phyloP scores from a whole-genome alignment of 2,888 invertebrate species.

The Drosophila austrosaltans region DNA sequence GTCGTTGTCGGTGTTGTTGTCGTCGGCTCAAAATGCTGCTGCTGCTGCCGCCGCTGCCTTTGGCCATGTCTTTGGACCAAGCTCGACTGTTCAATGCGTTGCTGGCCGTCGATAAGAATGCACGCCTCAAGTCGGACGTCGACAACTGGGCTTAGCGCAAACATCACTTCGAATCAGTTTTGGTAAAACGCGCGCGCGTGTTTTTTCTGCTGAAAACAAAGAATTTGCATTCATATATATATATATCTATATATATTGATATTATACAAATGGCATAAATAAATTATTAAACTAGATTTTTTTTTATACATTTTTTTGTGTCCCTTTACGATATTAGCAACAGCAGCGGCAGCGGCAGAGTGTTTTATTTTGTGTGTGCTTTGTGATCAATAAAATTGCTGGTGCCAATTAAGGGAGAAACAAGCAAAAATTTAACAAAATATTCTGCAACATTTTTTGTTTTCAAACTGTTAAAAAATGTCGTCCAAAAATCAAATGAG shows the following conservation, averaged over 20 bases:
- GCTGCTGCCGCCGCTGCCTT: slow-evolving; percentile 36
- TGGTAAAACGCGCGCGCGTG: slow-evolving; percentile 59
- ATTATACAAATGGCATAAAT: too few relatives aligned
- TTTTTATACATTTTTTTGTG: slow-evolving; percentile 19
- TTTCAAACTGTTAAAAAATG: slow-evolving; percentile 82
- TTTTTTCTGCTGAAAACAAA: slow-evolving; percentile 4
- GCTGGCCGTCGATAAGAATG: slow-evolving; percentile 79
- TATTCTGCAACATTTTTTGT: not conserved
- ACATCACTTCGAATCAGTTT: slow-evolving; percentile 16
- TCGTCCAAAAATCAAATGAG: slow-evolving; percentile 89
- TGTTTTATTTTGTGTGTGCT: slow-evolving; percentile 42
- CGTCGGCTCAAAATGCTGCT: slow-evolving; percentile 29
- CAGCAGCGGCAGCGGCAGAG: not conserved
- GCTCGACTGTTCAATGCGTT: slow-evolving; percentile 71
- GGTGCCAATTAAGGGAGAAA: not conserved
- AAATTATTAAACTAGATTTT: slow-evolving; percentile 14
- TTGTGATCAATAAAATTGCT: slow-evolving; percentile 1
- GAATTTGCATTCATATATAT: slow-evolving; percentile 10
- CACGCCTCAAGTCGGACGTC: slow-evolving; percentile 57
- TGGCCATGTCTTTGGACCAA: slow-evolving; percentile 62
- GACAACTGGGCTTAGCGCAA: not conserved
- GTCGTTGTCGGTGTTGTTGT: slow-evolving; percentile 25
- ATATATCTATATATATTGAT: slow-evolving; percentile 22
- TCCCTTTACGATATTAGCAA: not conserved
- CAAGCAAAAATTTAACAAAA: not conserved